Percentiles rank a stretch among this genome's conserved stretches.
phyloP scores from a whole-genome alignment of 1,140 invertebrate genomes.

The Drosophila bipectinata region DNA sequence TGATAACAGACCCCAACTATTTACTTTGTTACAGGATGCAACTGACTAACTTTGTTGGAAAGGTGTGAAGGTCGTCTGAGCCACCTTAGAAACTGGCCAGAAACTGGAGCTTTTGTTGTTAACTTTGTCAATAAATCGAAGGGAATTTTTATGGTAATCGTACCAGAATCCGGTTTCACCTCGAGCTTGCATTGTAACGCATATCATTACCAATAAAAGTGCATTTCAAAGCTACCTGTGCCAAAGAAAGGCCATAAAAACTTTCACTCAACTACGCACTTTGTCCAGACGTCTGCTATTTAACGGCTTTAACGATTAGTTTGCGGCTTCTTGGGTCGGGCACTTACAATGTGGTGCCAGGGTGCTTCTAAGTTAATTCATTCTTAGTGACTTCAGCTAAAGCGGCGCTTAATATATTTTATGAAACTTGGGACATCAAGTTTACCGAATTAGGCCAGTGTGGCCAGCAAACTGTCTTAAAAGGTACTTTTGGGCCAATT shows the following conservation, averaged over 20 bases:
- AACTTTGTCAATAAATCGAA: not conserved
- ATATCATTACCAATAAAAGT: not conserved
- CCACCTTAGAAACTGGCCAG: not conserved
- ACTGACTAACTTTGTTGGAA: conserved; percentile 1
- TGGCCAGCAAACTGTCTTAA: not conserved
- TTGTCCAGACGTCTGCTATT: not conserved
- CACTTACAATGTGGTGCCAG: not conserved
- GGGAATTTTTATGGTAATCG: not conserved
- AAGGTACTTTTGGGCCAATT: not conserved
- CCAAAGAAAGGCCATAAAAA: conserved; percentile 1
- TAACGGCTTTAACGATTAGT: not conserved
- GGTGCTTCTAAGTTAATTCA: not conserved
- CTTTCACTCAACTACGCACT: conserved; percentile 14
- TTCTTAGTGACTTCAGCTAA: not conserved
- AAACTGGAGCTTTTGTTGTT: not conserved
- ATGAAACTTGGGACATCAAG: not conserved
- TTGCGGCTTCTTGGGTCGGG: not conserved
- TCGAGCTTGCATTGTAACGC: not conserved
- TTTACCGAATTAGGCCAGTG: conserved; percentile 1
- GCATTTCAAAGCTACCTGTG: not conserved
- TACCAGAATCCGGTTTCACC: not conserved
- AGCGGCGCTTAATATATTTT: not conserved
- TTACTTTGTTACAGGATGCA: conserved; percentile 12
- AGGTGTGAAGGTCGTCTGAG: conserved; percentile 19
- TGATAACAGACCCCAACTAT: conserved; percentile 8